Percentiles rank a stretch among this genome's conserved stretches.
Conservation (phyloP, 1,140 invertebrate genomes). For the Stegodyphus mimosarum region DNA sequence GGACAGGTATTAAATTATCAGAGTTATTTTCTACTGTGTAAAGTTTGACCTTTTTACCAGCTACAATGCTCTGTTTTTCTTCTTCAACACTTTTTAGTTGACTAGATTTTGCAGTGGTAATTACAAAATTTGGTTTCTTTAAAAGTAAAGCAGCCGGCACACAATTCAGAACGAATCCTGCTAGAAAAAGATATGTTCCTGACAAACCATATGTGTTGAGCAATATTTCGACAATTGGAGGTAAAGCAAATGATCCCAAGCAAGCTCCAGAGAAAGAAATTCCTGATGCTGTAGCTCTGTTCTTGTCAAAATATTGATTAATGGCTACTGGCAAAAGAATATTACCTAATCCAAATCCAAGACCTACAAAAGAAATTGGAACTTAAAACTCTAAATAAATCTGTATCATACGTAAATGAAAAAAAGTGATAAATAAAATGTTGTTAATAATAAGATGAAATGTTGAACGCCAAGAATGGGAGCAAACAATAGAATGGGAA, state of each 20-base stretch:
- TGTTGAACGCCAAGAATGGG: no score
- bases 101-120: background rate
- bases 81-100: background rate
- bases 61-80: constrained; percentile 23
- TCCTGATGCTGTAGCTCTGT: constrained; percentile 65
- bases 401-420: background rate
- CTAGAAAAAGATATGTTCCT: constrained; percentile 76
- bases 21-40: background rate
- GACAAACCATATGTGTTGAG: constrained; percentile 62
- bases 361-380: constrained; percentile 63
- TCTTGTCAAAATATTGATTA: constrained; percentile 66
- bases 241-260: constrained; percentile 67
- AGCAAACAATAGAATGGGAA: no score
- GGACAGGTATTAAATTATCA: no score
- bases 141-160: constrained; percentile 80
- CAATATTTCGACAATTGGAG: constrained; percentile 65
- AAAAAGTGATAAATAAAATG: background rate
- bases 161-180: constrained; percentile 83
- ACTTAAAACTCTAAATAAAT: background rate
- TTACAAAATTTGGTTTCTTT: background rate
- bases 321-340: constrained; percentile 66
- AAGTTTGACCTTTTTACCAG: background rate
- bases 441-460: background rate
- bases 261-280: constrained; percentile 67
- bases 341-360: constrained; percentile 66